phyloP scores from a whole-genome alignment of 1,140 invertebrate genomes.

The Oedothorax gibbosus region DNA sequence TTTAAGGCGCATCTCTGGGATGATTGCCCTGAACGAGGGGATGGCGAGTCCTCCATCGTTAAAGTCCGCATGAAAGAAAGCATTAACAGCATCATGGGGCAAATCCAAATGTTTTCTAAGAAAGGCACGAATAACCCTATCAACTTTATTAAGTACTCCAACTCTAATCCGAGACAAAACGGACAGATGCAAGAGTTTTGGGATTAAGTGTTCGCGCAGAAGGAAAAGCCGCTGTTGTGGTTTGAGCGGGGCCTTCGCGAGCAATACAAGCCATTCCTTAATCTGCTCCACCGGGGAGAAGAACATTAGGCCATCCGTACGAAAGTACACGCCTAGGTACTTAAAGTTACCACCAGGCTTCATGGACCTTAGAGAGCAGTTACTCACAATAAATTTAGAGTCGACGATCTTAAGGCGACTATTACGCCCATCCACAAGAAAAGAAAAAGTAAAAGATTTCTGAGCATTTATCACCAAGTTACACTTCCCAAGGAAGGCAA shows the following conservation, averaged over 20 bases:
- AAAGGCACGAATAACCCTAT: background rate
- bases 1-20: background rate
- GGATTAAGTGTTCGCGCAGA: background rate
- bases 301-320: background rate
- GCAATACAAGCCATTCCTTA: background rate
- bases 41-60: background rate
- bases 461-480: background rate
- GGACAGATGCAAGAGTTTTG: background rate
- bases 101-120: background rate
- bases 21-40: background rate
- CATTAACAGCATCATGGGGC: background rate
- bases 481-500: rapidly evolving
- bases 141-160: background rate
- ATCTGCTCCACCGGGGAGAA: background rate
- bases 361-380: background rate
- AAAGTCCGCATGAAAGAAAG: background rate
- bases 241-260: background rate
- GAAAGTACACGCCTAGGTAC: background rate
- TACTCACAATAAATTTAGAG: background rate
- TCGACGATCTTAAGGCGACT: background rate
- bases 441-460: background rate
- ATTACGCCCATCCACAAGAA: background rate
- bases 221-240: background rate
- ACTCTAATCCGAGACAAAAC: background rate
- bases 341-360: background rate